Evolutionary conservation across 2,113 vertebrate species (phyloP).

Genomic region (Fregetta grallaria): DNA sequence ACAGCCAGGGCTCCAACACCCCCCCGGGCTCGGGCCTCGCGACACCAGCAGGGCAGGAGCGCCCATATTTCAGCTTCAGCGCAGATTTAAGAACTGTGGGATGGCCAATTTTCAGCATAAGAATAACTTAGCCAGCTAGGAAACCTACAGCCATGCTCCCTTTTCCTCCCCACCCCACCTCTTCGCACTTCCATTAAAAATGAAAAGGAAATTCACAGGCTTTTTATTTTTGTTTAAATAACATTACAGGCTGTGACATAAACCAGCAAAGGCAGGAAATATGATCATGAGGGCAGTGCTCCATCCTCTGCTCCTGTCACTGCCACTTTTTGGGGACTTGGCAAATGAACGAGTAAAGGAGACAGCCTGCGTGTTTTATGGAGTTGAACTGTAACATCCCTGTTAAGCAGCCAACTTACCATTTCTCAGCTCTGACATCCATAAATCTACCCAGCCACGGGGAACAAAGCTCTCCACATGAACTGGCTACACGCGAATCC

Average conservation of each 20-base stretch:
- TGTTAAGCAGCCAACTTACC: conserved; percentile 46
- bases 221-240: background rate
- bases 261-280: conserved; percentile 53
- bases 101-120: background rate
- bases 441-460: conserved; percentile 1
- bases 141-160: background rate
- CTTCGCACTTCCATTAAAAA: conserved; percentile 5
- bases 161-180: conserved; percentile 26
- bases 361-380: conserved; percentile 45
- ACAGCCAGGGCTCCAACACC: background rate
- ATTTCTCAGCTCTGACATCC: conserved; percentile 3
- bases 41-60: background rate
- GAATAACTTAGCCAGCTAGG: background rate
- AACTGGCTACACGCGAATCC: background rate
- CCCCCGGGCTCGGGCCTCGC: accelerated
- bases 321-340: conserved; percentile 42
- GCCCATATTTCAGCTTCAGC: background rate
- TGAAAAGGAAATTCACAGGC: conserved; percentile 21
- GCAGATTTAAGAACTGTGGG: background rate
- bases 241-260: conserved; percentile 34
- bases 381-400: conserved; percentile 62
- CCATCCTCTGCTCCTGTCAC: conserved; percentile 47
- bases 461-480: conserved; percentile 9
- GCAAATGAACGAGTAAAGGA: conserved; percentile 15
- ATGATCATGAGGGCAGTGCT: conserved; percentile 18